Evolutionary conservation across 2,113 vertebrate species (phyloP).

Genomic region (Erythrolamprus reginae): DNA sequence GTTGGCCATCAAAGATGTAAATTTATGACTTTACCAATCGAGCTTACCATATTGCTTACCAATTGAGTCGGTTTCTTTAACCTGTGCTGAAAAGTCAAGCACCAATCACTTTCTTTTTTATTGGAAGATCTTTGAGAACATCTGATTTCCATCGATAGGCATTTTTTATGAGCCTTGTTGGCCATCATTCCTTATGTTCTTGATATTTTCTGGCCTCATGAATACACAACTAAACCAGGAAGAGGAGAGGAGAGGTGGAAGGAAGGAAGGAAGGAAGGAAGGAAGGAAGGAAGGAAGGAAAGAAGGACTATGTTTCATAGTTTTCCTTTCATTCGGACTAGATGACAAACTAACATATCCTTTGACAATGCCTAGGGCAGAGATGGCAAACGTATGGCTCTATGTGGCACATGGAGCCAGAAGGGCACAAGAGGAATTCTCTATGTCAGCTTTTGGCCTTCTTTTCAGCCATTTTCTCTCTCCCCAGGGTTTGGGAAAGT

Average conservation of each 20-base stretch:
- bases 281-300: too few relatives aligned
- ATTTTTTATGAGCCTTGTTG: neutral
- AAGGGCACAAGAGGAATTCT: too few relatives aligned
- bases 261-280: fast-evolving
- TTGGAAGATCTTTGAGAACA: neutral
- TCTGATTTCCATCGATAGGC: neutral
- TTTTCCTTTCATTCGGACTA: neutral
- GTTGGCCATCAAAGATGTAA: too few relatives aligned
- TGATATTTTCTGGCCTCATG: neutral
- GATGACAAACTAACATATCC: neutral
- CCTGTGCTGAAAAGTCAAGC: neutral
- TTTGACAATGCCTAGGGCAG: neutral
- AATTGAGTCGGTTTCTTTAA: neutral
- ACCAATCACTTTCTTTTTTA: neutral
- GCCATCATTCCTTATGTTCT: neutral
- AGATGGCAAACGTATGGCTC: too few relatives aligned
- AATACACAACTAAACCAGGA: neutral
- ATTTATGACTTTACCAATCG: too few relatives aligned
- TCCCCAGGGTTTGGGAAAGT: too few relatives aligned
- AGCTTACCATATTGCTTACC: neutral
- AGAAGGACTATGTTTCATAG: neutral
- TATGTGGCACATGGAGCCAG: too few relatives aligned
- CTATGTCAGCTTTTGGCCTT: too few relatives aligned
- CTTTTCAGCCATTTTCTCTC: too few relatives aligned
- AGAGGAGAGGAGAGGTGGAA: neutral